Base-by-base conservation (phyloP, 1,140 invertebrate species). In the Heliothis virescens region DNA sequence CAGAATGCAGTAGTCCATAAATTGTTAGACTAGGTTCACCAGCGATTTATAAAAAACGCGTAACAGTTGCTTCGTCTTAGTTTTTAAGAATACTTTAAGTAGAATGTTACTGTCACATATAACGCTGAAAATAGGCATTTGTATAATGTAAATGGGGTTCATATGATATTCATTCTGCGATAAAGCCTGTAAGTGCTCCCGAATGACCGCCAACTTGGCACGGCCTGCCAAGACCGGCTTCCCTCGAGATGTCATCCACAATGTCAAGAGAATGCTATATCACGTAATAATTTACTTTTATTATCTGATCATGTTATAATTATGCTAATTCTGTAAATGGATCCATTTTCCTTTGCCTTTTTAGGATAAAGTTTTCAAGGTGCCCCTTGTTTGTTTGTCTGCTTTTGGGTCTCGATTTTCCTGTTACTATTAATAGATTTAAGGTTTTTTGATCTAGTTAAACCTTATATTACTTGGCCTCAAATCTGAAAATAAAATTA, bases 231-330 rank as follows among this genome's bases (percentile, higher is more conserved):
- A 71, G 48, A 71, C 67, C 48, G 48, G 67, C 47, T 71, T 71
- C 67, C 67, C 48, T 71, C 67, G 67, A 71, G 21, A 29, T 52
- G 67, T 71, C 67, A 53, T 50, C 48, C 12, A 29, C 67, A 71
- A 71, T 71, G 67, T 52, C 67, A 52, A 67, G 48, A 21, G 41
- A 48, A 67, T 18, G 13, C 41, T 48, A 67, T 13, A 67, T 67
- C 48, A 48, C 34, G 29, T 48, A 67, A 67, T 67, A 21, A 47
- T 60, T 60, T 60, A 48, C 16, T 21, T 47, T 67, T 48, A 13
- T 21, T 67, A 67, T 21, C 41, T 3, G 41, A 48, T 21, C 63
- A 18, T 48, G 47, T 41, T 41, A n/a, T 63, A n/a, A 34, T 18
- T 18, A 41, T 41, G 55, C 60, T 41, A 63, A 10, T 63, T 67